Evolutionary conservation across 2,797 vertebrate genomes (phyloP), one percentile per base, ranked within the genome.

Genomic region (Pitangus sulphuratus): DNA sequence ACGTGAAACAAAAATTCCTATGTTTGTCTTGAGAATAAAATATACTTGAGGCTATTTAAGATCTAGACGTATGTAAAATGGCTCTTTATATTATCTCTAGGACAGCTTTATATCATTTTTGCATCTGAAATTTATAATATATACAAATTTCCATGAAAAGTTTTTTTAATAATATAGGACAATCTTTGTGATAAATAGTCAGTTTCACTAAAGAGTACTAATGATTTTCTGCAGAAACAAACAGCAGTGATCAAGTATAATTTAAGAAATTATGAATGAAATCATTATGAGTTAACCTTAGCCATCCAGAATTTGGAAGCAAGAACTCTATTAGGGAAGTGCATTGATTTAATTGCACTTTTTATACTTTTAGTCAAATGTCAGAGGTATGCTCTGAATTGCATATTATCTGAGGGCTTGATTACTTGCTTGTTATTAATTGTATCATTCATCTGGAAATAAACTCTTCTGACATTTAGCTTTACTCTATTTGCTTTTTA

Each of bases 401-500:
- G 70, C 65, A 22, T 87, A 91, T 91, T 83, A 81, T 84, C 58
- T 71, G 71, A 87, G 45, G 82, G 28, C 65, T 85, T 93, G 62
- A 96, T 96, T 94, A 89, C 74, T 95, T 84, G 81, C 64, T 91
- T 80, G 45, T 93, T 91, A 89, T 90, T 87, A 89, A 91, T 75
- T 75, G 50, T 58, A 78, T 93, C 89, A 87, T 50, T 93, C 87
- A 92, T 85, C 79, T 84, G 87, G 69, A 95, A 96, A 85, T 75
- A 90, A 94, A 81, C 21, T 77, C 31, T 65, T 89, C 78, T 91
- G 90, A 87, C 95, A 93, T 95, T 93, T 85, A 92, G 75, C 69
- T 87, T 91, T 66, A 47, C 16, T 84, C 68, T 75, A 24, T 71
- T 87, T 82, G 40, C 42, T 92, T 94, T 85, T 80, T 51, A 53